A percentile compares a stretch with the other conserved stretches of the same genome.
Evolutionary conservation across 2,797 vertebrate genomes (phyloP).

Genomic region (Sitta carolinensis): DNA sequence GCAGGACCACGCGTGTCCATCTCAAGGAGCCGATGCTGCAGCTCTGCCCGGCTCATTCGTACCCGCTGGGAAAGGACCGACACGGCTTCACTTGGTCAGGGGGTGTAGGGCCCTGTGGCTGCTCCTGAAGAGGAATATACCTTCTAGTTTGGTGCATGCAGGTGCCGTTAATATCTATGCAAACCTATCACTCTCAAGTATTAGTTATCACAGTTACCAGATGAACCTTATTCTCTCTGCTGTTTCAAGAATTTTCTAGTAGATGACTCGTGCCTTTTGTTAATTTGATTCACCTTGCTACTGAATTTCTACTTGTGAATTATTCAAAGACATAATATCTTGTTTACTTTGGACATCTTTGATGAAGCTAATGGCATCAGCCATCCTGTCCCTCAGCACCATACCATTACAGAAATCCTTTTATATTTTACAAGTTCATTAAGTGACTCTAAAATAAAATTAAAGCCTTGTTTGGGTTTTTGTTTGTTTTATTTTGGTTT

Average conservation of each 20-base stretch:
- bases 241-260: background rate
- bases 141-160: background rate
- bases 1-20: fast-evolving
- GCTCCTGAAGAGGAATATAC: background rate
- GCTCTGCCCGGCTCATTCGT: background rate
- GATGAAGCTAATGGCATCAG: background rate
- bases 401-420: background rate
- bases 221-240: background rate
- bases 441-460: background rate
- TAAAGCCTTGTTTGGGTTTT: background rate
- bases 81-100: fast-evolving
- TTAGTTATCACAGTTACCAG: background rate
- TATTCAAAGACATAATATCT: background rate
- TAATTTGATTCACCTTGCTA: background rate
- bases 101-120: background rate
- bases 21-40: background rate
- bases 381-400: background rate
- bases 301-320: background rate
- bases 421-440: background rate
- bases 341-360: constrained; percentile 20
- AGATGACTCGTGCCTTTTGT: background rate
- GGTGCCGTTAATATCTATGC: background rate
- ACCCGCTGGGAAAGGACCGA: fast-evolving
- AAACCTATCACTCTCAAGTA: background rate
- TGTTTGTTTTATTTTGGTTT: no score